Evolutionary conservation across 2,888 invertebrate genomes (phyloP).

Genomic region (Dryobota labecula): DNA sequence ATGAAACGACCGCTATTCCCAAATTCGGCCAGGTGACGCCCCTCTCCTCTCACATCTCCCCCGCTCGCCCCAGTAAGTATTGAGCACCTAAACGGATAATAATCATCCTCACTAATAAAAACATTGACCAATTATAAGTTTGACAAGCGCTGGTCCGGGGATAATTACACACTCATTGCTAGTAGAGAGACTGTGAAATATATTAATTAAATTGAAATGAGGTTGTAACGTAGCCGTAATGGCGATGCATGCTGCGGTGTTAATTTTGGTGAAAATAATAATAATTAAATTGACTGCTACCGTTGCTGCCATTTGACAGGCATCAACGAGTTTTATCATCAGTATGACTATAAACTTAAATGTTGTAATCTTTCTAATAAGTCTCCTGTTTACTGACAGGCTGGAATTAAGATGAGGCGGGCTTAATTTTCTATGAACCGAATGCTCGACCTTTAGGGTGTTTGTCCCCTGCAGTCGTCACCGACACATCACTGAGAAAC

Average conservation of each 20-base stretch:
- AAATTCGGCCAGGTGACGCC: slow-evolving; percentile 2
- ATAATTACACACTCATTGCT: slow-evolving; percentile 23
- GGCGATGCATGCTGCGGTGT: background rate
- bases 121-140: slow-evolving; percentile 50
- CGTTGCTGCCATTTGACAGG: background rate
- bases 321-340: background rate
- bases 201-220: slow-evolving; percentile 9
- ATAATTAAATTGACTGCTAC: background rate
- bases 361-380: background rate
- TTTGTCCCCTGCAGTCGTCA: background rate
- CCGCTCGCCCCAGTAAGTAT: slow-evolving; percentile 37
- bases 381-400: background rate
- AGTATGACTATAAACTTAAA: background rate
- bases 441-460: background rate
- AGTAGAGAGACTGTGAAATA: background rate
- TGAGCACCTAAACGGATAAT: slow-evolving; percentile 39
- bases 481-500: background rate
- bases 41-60: background rate
- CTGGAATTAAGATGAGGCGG: background rate
- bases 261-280: background rate
- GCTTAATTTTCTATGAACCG: background rate
- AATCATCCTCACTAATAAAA: slow-evolving; percentile 33
- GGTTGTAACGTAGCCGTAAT: background rate
- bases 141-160: slow-evolving; percentile 13
- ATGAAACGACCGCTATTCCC: background rate